A percentile compares a stretch with the other conserved stretches of the same genome.
phyloP scores from a whole-genome alignment of 2,888 invertebrate species.

The Ochropacha duplaris region DNA sequence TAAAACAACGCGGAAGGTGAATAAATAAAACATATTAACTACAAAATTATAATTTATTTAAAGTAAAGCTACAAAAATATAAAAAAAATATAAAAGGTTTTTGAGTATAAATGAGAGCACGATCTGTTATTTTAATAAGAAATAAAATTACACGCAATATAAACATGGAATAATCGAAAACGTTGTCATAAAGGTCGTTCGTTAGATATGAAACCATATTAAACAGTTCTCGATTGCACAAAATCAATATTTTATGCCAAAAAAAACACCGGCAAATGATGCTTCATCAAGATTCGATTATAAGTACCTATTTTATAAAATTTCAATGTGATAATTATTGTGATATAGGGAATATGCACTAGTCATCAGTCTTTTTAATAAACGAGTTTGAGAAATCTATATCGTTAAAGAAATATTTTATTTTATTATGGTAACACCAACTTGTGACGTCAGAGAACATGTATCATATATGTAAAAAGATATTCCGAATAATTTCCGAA shows the following conservation, averaged over 20 bases:
- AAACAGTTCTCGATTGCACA: neutral
- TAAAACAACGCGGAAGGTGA: neutral
- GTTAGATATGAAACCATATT: neutral
- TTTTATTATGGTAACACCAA: no score
- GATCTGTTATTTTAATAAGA: neutral
- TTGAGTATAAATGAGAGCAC: constrained; percentile 62
- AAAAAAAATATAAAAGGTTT: constrained; percentile 64
- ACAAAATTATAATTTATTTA: constrained; percentile 77
- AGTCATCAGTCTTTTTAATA: no score
- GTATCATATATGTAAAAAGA: no score
- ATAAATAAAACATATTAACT: constrained; percentile 51
- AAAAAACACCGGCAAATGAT: no score
- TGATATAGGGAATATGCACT: no score
- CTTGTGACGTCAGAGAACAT: no score
- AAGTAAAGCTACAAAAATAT: constrained; percentile 60
- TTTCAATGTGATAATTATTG: no score
- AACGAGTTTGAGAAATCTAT: no score
- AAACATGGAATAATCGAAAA: constrained; percentile 24
- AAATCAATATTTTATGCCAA: neutral
- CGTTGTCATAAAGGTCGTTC: constrained; percentile 13
- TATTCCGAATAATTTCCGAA: no score
- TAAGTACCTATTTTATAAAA: neutral
- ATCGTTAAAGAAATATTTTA: no score
- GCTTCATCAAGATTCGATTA: neutral
- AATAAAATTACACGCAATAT: no score